Percentiles rank a stretch among this genome's conserved stretches.
phyloP scores from a whole-genome alignment of 2,888 invertebrate species.

The Diarsia mendica region DNA sequence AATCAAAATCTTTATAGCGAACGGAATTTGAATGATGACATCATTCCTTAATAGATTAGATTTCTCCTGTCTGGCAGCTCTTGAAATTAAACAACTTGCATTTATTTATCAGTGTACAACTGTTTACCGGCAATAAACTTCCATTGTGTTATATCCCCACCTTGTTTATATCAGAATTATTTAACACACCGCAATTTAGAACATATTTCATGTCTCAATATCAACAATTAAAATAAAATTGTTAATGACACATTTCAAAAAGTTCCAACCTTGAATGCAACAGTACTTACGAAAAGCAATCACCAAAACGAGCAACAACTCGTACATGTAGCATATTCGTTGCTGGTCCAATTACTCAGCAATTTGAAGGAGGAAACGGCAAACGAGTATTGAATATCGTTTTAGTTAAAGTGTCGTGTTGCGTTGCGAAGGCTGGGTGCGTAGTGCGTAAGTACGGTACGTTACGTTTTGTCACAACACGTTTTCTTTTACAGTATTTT shows the following conservation, averaged over 20 bases:
- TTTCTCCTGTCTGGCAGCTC: constrained; percentile 33
- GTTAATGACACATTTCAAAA: constrained; percentile 63
- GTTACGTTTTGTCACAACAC: constrained; percentile 51
- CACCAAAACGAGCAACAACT: constrained; percentile 46
- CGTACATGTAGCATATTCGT: constrained; percentile 54
- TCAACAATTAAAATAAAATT: constrained; percentile 58
- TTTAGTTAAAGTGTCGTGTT: constrained; percentile 55
- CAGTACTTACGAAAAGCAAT: constrained; percentile 42
- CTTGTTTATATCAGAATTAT: constrained; percentile 12
- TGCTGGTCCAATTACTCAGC: constrained; percentile 61
- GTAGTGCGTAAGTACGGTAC: constrained; percentile 58
- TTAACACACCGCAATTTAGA: constrained; percentile 23
- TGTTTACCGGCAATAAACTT: constrained; percentile 3
- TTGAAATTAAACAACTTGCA: constrained; percentile 38
- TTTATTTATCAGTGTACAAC: constrained; percentile 12
- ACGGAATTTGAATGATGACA: constrained; percentile 68
- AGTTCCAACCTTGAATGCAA: constrained; percentile 56
- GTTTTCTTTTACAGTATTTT: constrained; percentile 49
- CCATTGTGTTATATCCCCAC: constrained; percentile 17
- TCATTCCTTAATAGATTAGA: constrained; percentile 59
- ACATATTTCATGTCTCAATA: constrained; percentile 49
- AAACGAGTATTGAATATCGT: constrained; percentile 67
- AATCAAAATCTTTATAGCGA: constrained; percentile 27
- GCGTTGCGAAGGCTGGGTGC: constrained; percentile 62
- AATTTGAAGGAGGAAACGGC: constrained; percentile 54